Evolutionary conservation across 2,888 invertebrate genomes (phyloP), one percentile per base, ranked within the genome.

Genomic region (Drosophila subsilvestris): DNA sequence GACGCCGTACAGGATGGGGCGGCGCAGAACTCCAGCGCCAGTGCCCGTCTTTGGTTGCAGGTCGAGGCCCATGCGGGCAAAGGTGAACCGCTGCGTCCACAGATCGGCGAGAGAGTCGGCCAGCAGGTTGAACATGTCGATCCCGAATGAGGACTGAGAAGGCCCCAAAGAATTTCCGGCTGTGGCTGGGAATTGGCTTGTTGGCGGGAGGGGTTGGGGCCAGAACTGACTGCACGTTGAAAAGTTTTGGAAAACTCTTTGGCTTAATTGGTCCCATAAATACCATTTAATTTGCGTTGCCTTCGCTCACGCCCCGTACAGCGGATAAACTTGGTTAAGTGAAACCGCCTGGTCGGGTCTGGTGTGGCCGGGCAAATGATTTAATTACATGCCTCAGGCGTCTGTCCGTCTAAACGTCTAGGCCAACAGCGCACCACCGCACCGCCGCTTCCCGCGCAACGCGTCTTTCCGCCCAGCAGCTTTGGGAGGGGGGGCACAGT

Each of bases 311-410:
- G 60, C 53, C 57, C 67, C 48, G 56, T 32, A 29, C n/a, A 48
- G 20, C 50, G 27, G 42, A 44, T 17, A 67, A 55, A 74, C 72
- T 63, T 80, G 63, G 45, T 49, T 61, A 49, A 63, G 50, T 76
- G 29, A 73, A 79, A 65, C 63, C 62, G 74, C 25, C 32, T 59
- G 50, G 60, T 48, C 68, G 74, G 44, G 32, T 5, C 32, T 4
- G 32, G 37, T 37, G 1, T 6, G 37, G 5, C 37, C 53, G 60
- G 48, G 62, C 44, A 61, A 79, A 83, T 76, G 65, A 75, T 74
- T 83, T 80, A 86, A 86, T 82, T 82, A 86, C 53, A 63, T 63
- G 68, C 78, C 67, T 54, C 58, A 29, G 67, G 65, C 62, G 63
- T 49, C 50, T 59, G 50, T 58, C 22, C 48, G 63, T 66, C 74